Percentiles rank a stretch among this genome's conserved stretches.
Conservation (phyloP, 2,888 invertebrate species). For the Strigamia transsilvanica region DNA sequence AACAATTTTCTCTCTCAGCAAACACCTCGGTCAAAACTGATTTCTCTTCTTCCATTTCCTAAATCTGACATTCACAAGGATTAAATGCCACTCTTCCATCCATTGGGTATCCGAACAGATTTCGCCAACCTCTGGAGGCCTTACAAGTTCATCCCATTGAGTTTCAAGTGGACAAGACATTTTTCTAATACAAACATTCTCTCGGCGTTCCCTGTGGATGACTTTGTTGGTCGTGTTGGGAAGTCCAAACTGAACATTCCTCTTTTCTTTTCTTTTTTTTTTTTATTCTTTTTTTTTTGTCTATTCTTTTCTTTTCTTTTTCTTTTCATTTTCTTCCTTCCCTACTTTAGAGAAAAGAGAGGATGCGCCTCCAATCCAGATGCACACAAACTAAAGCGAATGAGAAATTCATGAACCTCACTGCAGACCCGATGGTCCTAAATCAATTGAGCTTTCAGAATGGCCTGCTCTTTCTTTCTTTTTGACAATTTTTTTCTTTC, state of each 20-base stretch:
- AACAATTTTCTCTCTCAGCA: neutral
- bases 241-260: constrained; percentile 28
- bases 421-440: constrained; percentile 28
- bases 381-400: constrained; percentile 38
- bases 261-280: neutral
- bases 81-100: constrained; percentile 1
- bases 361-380: constrained; percentile 38
- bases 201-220: constrained; percentile 31
- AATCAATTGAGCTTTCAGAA: constrained; percentile 38
- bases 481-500: constrained; percentile 24
- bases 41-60: neutral
- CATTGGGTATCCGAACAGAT: constrained; percentile 12
- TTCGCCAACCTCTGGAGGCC: constrained; percentile 27
- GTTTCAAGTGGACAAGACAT: constrained; percentile 38
- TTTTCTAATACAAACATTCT: constrained; percentile 35
- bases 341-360: constrained; percentile 18
- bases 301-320: neutral
- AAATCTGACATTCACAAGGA: neutral
- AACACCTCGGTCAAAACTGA: neutral
- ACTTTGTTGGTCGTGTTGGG: constrained; percentile 38
- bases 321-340: constrained; percentile 3
- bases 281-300: neutral
- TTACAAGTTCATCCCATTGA: constrained; percentile 14
- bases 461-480: constrained; percentile 34
- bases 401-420: constrained; percentile 35